Evolutionary conservation across 2,797 vertebrate species (phyloP).

Genomic region (Streptopelia turtur): DNA sequence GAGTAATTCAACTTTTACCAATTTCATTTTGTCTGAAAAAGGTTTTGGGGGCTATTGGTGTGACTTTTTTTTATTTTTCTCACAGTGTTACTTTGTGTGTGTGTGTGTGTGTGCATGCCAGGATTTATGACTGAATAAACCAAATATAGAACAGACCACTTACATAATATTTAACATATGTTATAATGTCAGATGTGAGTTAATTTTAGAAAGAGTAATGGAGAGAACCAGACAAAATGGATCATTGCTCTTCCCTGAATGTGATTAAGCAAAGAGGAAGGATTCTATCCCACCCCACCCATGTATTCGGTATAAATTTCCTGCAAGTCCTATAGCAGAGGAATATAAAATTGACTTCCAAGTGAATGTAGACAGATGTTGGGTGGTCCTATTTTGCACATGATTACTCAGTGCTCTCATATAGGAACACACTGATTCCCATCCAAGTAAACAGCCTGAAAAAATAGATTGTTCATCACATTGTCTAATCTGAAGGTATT

Average conservation of each 20-base stretch:
- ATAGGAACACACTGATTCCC: neutral
- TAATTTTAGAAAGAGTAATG: constrained; percentile 72
- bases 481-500: neutral
- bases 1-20: neutral
- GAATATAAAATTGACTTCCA: constrained; percentile 59
- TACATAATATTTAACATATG: constrained; percentile 72
- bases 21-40: neutral
- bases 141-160: constrained; percentile 67
- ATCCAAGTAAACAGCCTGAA: constrained; percentile 39
- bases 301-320: constrained; percentile 60
- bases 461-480: neutral
- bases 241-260: constrained; percentile 60
- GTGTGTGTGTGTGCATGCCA: constrained; percentile 4
- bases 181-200: constrained; percentile 70
- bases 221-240: constrained; percentile 66
- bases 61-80: neutral
- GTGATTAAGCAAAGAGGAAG: constrained; percentile 73
- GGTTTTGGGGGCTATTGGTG: neutral
- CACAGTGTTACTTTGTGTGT: neutral
- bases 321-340: constrained; percentile 42
- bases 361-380: constrained; percentile 69
- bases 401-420: constrained; percentile 45
- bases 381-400: constrained; percentile 64
- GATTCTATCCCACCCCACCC: constrained; percentile 70
- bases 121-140: constrained; percentile 67